Evolutionary conservation across 2,113 vertebrate species (phyloP), one percentile per base, ranked within the genome.

Genomic region (Myiozetetes cayanensis): DNA sequence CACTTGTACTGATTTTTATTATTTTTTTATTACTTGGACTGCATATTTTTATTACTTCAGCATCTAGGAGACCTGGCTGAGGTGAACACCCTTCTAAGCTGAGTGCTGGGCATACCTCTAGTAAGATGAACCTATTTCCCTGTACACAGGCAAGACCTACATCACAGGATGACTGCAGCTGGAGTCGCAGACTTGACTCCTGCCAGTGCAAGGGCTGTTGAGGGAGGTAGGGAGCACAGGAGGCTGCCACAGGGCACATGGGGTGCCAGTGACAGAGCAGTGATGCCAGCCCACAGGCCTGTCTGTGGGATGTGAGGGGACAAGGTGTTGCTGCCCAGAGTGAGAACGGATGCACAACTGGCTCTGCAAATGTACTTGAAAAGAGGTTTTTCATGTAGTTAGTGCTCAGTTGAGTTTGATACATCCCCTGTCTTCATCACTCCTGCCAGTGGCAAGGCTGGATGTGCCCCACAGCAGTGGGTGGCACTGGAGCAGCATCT

Each of bases 351-450:
- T 90, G 68, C 49, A 89, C 85, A 65, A 35, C 24, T 49, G 63
- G 68, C 94, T 88, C 74, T 63, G 52, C 44, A 74, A 91, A 90
- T 46, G 35, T 90, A 83, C 93, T 67, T 79, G 66, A 50, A 96
- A 94, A 91, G 70, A 53, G 43, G 77, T 89, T 95, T 95, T 87
- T 43, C 72, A 49, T 35, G 72, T 88, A 93, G 85, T 35, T 92
- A 80, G 67, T 85, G 63, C 70, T 86, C 78, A 76, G 88, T 79
- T 81, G 82, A 87, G 50, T 86, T 89, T 90, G 90, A 84, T 46
- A 61, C 39, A 63, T 78, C 30, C 8, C 18, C 78, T 94, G 52
- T 43, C 68, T 88, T 53, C 58, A 58, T 68, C 90, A 76, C 79
- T 85, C 66, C 71, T 8, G 12, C 59, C 18, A 81, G 78, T 47